phyloP scores from a whole-genome alignment of 1,140 invertebrate species.

The Drosophila nigromelanica region DNA sequence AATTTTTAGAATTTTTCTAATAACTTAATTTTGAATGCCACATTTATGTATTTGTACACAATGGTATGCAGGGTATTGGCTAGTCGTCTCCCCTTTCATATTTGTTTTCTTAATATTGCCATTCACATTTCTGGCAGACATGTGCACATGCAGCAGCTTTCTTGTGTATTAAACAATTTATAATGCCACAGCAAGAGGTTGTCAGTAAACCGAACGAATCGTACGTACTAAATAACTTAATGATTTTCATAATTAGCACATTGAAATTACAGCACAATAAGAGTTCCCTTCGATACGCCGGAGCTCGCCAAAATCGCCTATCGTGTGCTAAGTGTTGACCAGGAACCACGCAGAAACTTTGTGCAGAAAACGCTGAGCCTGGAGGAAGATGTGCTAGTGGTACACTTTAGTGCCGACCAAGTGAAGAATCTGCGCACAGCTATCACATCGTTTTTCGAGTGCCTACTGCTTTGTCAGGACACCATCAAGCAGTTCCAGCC shows the following conservation, averaged over 20 bases:
- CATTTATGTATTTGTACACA: too few species aligned
- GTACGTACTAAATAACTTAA: conserved; percentile 37
- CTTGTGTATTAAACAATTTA: conserved; percentile 14
- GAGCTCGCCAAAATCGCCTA: conserved; percentile 89
- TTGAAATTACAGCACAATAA: conserved; percentile 79
- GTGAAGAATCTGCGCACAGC: conserved; percentile 88
- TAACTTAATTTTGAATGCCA: too few species aligned
- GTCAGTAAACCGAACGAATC: conserved; percentile 57
- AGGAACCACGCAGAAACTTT: conserved; percentile 89
- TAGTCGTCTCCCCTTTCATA: too few species aligned
- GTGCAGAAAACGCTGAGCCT: conserved; percentile 87
- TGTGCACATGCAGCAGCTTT: not conserved
- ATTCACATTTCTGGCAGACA: conserved; percentile 37
- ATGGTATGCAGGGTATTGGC: too few species aligned
- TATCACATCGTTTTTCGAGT: conserved; percentile 90
- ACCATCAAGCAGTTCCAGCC: conserved; percentile 87
- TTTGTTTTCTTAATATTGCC: conserved; percentile 9
- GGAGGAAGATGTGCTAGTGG: conserved; percentile 86
- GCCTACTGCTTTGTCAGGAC: conserved; percentile 87
- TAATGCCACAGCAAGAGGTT: conserved; percentile 42
- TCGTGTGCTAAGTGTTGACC: conserved; percentile 90
- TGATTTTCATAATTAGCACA: not conserved
- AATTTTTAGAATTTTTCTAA: too few species aligned
- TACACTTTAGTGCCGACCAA: conserved; percentile 88
- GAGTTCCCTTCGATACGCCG: conserved; percentile 87